Evolutionary conservation across 2,797 vertebrate genomes (phyloP), one percentile per base, ranked within the genome.

Genomic region (Sebastes vulpes): DNA sequence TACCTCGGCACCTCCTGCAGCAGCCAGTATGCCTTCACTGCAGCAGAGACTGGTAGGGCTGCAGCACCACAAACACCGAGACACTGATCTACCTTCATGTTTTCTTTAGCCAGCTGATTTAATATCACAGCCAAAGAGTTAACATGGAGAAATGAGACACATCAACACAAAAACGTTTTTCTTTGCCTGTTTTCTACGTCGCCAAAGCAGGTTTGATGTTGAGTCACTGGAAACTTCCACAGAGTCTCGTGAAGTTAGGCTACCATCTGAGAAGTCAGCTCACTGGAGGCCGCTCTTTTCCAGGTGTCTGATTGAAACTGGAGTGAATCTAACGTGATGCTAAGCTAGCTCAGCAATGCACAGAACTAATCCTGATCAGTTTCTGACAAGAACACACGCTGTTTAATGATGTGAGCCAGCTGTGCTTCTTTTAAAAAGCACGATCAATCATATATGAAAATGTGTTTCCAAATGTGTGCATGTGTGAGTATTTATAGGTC

Each of bases 1-100:
- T 97, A 98, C 92, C 93, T 99, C 66, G 98, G 98, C n/a, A 97
- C 95, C 31, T 98, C 99, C 25, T 97, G 97, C 48, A 99, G 98
- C 92, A 99, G 98, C 92, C 98, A 98, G 53, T 99, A 99, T 31
- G 88, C 97, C 0, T 99, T 99, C 90, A 97, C 96, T n/a, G 94
- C 97, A 48, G 87, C 95, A 50, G 97, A 99, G 88, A 92, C 95
- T 1, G 94, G 96, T 96, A 93, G 60, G 86, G 31, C 14, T 2
- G 9, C 77, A 60, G 2, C 35, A 38, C 5, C 48, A 50, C 25
- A 53, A 6, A 60, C 38, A 63, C 20, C 14, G 0, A 21, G 31
- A 26, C 21, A 11, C n/a, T 53, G 10, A 54, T 21, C n/a, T 9
- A 1, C 46, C 18, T 6, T 4, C 1, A 0, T 11, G 18, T 23